These are phyloP conservation scores for Cenopis cana DNA, from an alignment of 2,888 invertebrate genomes.

Conservation along the genomic window DNA sequence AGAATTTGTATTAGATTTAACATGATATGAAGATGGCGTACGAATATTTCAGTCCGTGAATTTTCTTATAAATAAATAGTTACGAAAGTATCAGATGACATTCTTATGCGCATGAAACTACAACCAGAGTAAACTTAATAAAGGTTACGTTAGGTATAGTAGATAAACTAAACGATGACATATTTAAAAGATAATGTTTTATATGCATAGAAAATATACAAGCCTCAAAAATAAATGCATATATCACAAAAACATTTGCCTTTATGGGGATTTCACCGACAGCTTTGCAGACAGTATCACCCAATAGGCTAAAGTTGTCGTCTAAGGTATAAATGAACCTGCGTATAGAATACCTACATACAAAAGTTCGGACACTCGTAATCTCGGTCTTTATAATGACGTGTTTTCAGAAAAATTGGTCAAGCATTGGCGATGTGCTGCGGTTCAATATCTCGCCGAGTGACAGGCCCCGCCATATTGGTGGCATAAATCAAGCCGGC, in stretches of 20 bases:
- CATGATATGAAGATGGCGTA: neutral
- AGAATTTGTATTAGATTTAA: slow-evolving; percentile 26
- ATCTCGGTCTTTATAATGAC: slow-evolving; percentile 10
- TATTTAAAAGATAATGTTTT: no score
- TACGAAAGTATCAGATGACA: neutral
- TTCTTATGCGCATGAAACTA: no score
- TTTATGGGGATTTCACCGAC: no score
- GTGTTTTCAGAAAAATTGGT: slow-evolving; percentile 43
- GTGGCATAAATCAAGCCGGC: slow-evolving; percentile 83
- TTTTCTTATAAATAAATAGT: neutral
- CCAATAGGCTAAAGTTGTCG: neutral
- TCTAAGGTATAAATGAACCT: no score
- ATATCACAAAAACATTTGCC: no score
- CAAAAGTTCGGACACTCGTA: neutral
- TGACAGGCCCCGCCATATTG: slow-evolving; percentile 82
- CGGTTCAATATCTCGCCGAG: slow-evolving; percentile 75
- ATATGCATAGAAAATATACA: no score
- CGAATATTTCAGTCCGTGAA: neutral
- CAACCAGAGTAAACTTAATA: no score
- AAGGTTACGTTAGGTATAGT: no score
- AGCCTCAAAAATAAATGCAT: no score
- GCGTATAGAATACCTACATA: neutral
- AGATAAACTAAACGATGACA: no score
- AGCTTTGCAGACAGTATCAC: no score
- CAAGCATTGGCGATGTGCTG: slow-evolving; percentile 66